Base-by-base conservation (phyloP, 2,113 vertebrate species). In the Rhizomys pruinosus region DNA sequence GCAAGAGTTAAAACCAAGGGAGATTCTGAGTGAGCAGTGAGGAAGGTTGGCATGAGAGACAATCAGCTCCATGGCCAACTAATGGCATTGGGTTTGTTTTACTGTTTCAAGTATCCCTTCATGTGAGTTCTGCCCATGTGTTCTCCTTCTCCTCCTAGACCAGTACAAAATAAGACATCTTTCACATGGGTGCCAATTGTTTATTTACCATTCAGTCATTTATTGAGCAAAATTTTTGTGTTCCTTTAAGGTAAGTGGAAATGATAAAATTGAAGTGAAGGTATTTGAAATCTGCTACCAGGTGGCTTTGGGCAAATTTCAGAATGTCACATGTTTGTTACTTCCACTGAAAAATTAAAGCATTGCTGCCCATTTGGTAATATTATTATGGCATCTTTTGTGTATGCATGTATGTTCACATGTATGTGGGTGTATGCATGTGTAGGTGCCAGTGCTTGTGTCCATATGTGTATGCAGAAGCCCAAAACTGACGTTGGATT, bases 131-230 rank as follows among this genome's bases (percentile, higher is more conserved):
- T 68, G 55, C n/a, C 23, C 25, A 72, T 34, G 44, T 20, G 63
- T 74, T 72, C 37, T 79, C 72, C 11, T 13, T 89, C 19, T 68
- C 37, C 74, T 91, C 63, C 52, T 59, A 86, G 52, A 78, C 13
- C 20, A 93, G 78, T 64, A 59, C 11, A 95, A 72, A 90, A 77
- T 42, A 29, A 57, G 25, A 47, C 44, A 81, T 52, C 44, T 66
- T 90, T 76, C 7, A 72, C 3, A 3, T 55, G 61, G 6, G 4
- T 72, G 57, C 13, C 22, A 87, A 89, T 44, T 7, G 79, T 74
- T 82, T 91, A 78, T n/a, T 85, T 86, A 78, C 27, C 76, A 57
- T 73, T 29, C 64, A 74, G n/a, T 64, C 17, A 87, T 59, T 86
- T 71, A 69, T 63, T 82, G 80, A 93, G 32, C 37, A 63, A n/a